A percentile compares a stretch with the other conserved stretches of the same genome.
Evolutionary conservation across 2,888 invertebrate genomes (phyloP).

Genomic region (Disparrhopalites patrizii): DNA sequence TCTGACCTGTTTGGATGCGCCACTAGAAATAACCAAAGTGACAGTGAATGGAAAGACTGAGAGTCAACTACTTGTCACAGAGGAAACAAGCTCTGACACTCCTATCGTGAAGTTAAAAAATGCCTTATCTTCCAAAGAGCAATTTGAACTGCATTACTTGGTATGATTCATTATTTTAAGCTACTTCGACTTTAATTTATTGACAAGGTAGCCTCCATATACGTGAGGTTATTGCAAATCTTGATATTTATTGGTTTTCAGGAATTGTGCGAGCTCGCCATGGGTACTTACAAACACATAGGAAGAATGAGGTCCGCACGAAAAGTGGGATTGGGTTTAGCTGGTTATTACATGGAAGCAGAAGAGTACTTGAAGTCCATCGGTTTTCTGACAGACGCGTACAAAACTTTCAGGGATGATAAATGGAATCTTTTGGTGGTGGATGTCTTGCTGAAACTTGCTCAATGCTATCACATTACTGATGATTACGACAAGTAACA

Average conservation of each 20-base stretch:
- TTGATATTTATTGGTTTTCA: too few relatives aligned
- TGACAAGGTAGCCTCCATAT: too few relatives aligned
- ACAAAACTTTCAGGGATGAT: constrained; percentile 81
- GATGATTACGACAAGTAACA: constrained; percentile 67
- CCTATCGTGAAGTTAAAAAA: constrained; percentile 83
- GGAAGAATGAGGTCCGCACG: constrained; percentile 66
- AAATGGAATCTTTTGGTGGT: constrained; percentile 80
- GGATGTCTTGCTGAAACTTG: constrained; percentile 76
- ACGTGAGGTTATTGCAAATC: too few relatives aligned
- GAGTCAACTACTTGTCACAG: not conserved
- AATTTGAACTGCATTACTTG: constrained; percentile 84
- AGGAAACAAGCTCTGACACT: constrained; percentile 50
- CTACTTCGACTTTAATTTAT: not conserved
- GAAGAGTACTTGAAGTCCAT: constrained; percentile 85
- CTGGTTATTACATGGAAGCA: constrained; percentile 81
- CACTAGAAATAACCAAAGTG: constrained; percentile 7
- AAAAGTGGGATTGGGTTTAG: constrained; percentile 81
- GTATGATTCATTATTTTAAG: too few relatives aligned
- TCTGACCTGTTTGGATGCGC: constrained; percentile 53
- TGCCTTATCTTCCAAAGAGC: constrained; percentile 80
- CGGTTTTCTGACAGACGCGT: constrained; percentile 78
- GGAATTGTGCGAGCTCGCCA: constrained; percentile 88
- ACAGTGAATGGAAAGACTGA: constrained; percentile 24
- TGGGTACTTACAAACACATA: constrained; percentile 95
- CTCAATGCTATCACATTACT: constrained; percentile 79